Conservation (phyloP, 2,113 vertebrate species). For the Hippocampus barbouri region DNA sequence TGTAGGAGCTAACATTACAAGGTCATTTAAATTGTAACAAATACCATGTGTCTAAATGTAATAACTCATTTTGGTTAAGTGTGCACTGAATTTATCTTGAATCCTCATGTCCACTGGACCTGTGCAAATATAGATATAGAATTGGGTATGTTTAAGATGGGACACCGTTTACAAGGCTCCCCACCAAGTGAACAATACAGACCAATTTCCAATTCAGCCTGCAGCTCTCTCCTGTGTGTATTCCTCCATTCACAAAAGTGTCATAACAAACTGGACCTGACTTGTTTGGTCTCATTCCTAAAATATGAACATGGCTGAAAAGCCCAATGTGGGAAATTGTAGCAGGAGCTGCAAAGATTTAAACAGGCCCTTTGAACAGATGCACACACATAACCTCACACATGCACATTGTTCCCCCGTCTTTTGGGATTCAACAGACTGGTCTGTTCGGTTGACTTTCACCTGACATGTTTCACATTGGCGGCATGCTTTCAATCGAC, state of each 20-base stretch:
- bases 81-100: neutral
- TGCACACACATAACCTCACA: neutral
- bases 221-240: neutral
- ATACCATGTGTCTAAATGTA: neutral
- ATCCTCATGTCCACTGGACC: neutral
- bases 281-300: neutral
- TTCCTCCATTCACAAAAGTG: constrained; percentile 1
- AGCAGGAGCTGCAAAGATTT: neutral
- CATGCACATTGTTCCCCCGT: neutral
- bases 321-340: neutral
- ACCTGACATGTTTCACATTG: neutral
- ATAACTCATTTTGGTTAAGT: neutral
- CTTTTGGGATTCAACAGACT: constrained; percentile 4
- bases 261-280: neutral
- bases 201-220: neutral
- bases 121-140: neutral
- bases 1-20: neutral
- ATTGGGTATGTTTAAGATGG: neutral
- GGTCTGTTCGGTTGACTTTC: constrained; percentile 17
- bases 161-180: neutral
- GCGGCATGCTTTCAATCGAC: neutral
- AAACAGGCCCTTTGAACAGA: neutral
- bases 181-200: neutral
- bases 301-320: neutral
- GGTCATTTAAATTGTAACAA: neutral